These are phyloP conservation scores for Onychomys arenicola DNA, from an alignment of 2,797 vertebrate genomes.

Conservation along the genomic window DNA sequence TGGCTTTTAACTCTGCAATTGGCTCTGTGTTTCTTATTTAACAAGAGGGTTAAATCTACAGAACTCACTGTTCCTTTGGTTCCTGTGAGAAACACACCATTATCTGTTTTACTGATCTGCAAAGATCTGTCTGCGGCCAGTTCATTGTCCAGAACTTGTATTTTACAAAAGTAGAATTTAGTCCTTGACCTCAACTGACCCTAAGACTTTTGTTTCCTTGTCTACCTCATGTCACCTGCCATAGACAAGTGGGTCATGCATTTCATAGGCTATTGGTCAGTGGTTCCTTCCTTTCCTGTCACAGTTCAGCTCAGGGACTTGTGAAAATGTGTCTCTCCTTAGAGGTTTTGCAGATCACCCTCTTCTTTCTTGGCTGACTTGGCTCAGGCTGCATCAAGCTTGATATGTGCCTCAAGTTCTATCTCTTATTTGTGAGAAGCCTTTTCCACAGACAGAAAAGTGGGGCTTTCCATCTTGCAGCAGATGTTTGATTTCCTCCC, in stretches of 20 bases:
- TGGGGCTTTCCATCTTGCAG: background rate
- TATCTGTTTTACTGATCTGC: background rate
- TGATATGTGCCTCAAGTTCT: constrained; percentile 54
- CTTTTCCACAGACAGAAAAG: constrained; percentile 66
- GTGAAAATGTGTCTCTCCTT: background rate
- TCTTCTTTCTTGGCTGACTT: background rate
- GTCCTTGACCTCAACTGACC: background rate
- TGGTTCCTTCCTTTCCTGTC: background rate
- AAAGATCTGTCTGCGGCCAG: background rate
- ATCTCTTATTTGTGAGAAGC: constrained; percentile 65
- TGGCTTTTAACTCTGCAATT: no score
- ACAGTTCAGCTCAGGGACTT: background rate
- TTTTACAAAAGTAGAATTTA: background rate
- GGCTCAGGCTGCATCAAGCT: background rate
- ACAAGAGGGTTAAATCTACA: no score
- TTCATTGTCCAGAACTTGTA: background rate
- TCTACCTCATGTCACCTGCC: background rate
- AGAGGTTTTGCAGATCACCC: background rate
- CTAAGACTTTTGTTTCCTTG: background rate
- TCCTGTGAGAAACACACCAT: background rate
- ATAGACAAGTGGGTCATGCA: background rate
- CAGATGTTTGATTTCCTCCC: constrained; percentile 40
- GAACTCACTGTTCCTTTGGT: background rate
- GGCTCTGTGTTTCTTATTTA: no score
- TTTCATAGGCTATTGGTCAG: background rate